Evolutionary conservation across 2,888 invertebrate species (phyloP).

Genomic region (Listrodromus nycthemerus): DNA sequence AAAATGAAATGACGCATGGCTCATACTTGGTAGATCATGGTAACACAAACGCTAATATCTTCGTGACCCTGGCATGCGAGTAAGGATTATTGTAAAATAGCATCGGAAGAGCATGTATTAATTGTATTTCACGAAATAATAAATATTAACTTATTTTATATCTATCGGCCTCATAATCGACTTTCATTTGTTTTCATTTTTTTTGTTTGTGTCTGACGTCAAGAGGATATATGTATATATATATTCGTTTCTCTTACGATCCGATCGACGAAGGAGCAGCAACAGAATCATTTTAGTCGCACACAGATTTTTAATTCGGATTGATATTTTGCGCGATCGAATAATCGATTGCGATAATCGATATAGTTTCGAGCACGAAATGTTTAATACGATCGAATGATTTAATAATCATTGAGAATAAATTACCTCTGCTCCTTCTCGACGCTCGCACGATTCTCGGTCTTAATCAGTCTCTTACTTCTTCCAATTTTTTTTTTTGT

Average conservation of each 20-base stretch:
- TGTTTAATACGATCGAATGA: background rate
- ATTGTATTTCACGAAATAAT: constrained; percentile 80
- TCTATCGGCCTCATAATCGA: constrained; percentile 71
- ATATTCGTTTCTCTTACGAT: constrained; percentile 1
- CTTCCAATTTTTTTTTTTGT: constrained; percentile 41
- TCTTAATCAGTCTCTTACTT: constrained; percentile 53
- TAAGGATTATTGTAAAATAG: constrained; percentile 75
- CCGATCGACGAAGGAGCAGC: constrained; percentile 43
- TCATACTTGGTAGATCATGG: constrained; percentile 49
- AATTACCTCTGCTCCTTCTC: constrained; percentile 58
- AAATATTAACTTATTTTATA: constrained; percentile 81
- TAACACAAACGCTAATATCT: constrained; percentile 46
- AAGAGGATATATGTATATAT: constrained; percentile 26
- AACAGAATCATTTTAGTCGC: background rate
- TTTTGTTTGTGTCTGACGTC: constrained; percentile 42
- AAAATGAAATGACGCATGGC: constrained; percentile 31
- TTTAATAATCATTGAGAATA: constrained; percentile 4
- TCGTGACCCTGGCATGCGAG: constrained; percentile 72
- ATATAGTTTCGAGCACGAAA: background rate
- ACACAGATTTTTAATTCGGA: background rate
- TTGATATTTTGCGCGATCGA: background rate
- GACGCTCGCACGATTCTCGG: constrained; percentile 20
- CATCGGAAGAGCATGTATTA: constrained; percentile 78
- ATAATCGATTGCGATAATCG: background rate
- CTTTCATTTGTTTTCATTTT: constrained; percentile 67